Conservation (phyloP, 2,797 vertebrate species). For the Sebastes taczanowskii region DNA sequence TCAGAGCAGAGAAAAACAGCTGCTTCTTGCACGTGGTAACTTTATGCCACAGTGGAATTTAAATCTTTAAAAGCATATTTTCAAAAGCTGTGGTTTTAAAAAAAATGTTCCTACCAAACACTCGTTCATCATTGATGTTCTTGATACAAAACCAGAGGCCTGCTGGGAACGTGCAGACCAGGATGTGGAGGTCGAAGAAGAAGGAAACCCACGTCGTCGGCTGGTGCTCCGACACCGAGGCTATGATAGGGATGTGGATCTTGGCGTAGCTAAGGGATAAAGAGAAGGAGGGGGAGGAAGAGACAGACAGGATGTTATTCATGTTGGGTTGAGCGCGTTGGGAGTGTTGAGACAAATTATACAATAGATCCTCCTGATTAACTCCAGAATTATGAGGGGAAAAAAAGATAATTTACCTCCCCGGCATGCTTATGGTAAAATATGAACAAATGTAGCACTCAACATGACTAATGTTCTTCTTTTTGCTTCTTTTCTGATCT, state of each 20-base stretch:
- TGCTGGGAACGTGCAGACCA: slow-evolving; percentile 98
- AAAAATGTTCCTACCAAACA: slow-evolving; percentile 87
- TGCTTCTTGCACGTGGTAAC: too few relatives aligned
- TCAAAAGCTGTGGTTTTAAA: neutral
- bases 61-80: neutral
- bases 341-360: slow-evolving; percentile 62
- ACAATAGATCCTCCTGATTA: slow-evolving; percentile 63
- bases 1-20: neutral
- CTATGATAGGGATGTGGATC: slow-evolving; percentile 99
- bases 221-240: slow-evolving; percentile 98
- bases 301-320: slow-evolving; percentile 35
- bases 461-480: slow-evolving; percentile 6
- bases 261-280: slow-evolving; percentile 91
- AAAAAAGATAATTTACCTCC: slow-evolving; percentile 31
- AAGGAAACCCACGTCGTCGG: slow-evolving; percentile 99
- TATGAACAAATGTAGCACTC: slow-evolving; percentile 31
- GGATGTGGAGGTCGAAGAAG: slow-evolving; percentile 99
- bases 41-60: neutral
- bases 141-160: slow-evolving; percentile 99
- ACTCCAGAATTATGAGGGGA: slow-evolving; percentile 33
- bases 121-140: slow-evolving; percentile 96
- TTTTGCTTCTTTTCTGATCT: slow-evolving; percentile 15
- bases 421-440: slow-evolving; percentile 25
- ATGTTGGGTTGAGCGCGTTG: slow-evolving; percentile 25
- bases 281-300: neutral